These are phyloP conservation scores for Reinhardtius hippoglossoides DNA, from an alignment of 2,113 vertebrate genomes.

Conservation along the genomic window DNA sequence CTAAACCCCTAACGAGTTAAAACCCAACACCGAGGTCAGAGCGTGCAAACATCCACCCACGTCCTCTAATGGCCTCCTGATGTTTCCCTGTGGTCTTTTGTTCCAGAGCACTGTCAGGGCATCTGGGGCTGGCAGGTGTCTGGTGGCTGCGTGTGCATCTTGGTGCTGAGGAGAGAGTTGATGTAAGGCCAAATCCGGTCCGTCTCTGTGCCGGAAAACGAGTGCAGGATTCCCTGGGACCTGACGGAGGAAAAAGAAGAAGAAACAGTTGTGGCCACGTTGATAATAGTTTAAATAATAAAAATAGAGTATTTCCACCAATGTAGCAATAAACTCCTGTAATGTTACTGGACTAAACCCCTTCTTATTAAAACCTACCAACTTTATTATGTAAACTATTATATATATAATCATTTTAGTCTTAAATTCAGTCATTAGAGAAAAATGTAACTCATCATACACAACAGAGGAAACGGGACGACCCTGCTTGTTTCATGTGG, in stretches of 20 bases:
- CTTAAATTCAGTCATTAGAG: too few species aligned
- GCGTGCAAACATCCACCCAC: slow-evolving; percentile 4
- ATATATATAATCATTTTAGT: too few species aligned
- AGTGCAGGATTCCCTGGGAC: slow-evolving; percentile 91
- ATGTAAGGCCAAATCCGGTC: slow-evolving; percentile 98
- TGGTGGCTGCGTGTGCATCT: slow-evolving; percentile 81
- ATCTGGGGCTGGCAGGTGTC: slow-evolving; percentile 71
- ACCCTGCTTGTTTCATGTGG: too few species aligned
- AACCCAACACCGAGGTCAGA: slow-evolving; percentile 24
- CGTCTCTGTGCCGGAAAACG: slow-evolving; percentile 96
- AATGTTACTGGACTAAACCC: too few species aligned
- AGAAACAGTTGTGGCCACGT: not conserved
- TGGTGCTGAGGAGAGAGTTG: slow-evolving; percentile 88
- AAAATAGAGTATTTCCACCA: too few species aligned
- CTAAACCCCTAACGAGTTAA: slow-evolving; percentile 10
- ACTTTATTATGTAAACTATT: too few species aligned
- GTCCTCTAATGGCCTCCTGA: slow-evolving; percentile 6
- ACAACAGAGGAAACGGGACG: too few species aligned
- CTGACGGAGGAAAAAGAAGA: slow-evolving; percentile 72
- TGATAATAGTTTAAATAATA: too few species aligned
- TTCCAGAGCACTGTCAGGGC: slow-evolving; percentile 51
- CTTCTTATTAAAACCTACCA: too few species aligned
- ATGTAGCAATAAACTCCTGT: too few species aligned
- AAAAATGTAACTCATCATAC: too few species aligned
- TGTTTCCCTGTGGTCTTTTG: slow-evolving; percentile 6